These are phyloP conservation scores for Xyliphius kryptos DNA, from an alignment of 2,113 vertebrate genomes.

Conservation along the genomic window DNA sequence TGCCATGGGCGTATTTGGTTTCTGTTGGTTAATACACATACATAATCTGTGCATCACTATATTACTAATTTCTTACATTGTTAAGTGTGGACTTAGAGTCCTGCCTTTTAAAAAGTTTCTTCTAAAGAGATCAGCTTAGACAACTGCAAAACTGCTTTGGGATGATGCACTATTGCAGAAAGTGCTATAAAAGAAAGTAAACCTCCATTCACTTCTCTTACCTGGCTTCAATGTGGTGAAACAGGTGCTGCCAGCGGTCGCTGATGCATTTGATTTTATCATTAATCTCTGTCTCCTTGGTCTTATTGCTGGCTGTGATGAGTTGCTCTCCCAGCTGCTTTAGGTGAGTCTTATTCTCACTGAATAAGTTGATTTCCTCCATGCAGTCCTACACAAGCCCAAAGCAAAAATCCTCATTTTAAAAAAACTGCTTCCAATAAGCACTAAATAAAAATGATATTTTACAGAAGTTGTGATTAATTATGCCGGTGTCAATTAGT, in stretches of 20 bases:
- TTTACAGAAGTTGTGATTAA: not conserved
- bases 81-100: too few relatives aligned
- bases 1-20: too few relatives aligned
- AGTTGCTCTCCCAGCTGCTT: slow-evolving; percentile 86
- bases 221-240: slow-evolving; percentile 84
- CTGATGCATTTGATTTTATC: slow-evolving; percentile 84
- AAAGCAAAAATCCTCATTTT: not conserved
- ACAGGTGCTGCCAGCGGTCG: slow-evolving; percentile 88
- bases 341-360: slow-evolving; percentile 82
- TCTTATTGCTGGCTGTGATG: slow-evolving; percentile 77
- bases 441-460: not conserved
- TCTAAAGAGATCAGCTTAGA: too few relatives aligned
- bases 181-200: too few relatives aligned
- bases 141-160: too few relatives aligned
- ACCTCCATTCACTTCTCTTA: too few relatives aligned
- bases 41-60: too few relatives aligned
- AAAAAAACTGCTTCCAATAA: too few relatives aligned
- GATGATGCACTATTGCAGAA: too few relatives aligned
- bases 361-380: slow-evolving; percentile 92
- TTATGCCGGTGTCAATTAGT: not conserved
- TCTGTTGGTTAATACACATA: too few relatives aligned
- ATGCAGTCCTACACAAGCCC: slow-evolving; percentile 76
- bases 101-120: too few relatives aligned
- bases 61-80: too few relatives aligned
- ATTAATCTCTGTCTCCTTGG: slow-evolving; percentile 74